Percentiles rank a stretch among this genome's conserved stretches.
Conservation (phyloP, 2,113 vertebrate genomes). For the Chroicocephalus ridibundus region DNA sequence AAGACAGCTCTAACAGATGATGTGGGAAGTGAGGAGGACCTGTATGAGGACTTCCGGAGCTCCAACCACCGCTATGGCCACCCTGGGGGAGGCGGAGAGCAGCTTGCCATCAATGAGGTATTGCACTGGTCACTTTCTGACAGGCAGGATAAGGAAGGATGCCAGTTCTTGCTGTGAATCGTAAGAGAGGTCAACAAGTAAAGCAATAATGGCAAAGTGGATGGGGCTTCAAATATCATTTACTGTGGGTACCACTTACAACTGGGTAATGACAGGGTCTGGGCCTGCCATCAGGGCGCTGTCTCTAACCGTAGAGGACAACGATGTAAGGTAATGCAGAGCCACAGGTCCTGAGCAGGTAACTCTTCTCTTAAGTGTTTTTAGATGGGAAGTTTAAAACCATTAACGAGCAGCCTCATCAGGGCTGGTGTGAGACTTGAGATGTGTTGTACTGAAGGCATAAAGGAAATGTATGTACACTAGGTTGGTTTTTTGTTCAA, state of each 20-base stretch:
- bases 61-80: slow-evolving; percentile 88
- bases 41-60: slow-evolving; percentile 87
- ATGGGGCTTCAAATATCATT: not conserved
- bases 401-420: not conserved
- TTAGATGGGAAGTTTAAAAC: not conserved
- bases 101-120: slow-evolving; percentile 98
- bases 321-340: not conserved
- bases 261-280: not conserved
- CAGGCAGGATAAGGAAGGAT: not conserved
- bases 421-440: not conserved
- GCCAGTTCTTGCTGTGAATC: not conserved
- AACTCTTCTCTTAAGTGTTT: not conserved
- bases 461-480: not conserved
- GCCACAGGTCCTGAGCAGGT: not conserved
- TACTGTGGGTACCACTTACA: not conserved
- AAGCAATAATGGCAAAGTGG: not conserved
- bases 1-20: slow-evolving; percentile 77
- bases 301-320: too few relatives aligned
- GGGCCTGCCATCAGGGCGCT: not conserved
- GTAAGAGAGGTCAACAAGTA: not conserved
- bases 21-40: slow-evolving; percentile 87
- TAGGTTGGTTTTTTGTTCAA: too few relatives aligned
- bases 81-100: slow-evolving; percentile 89
- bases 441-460: not conserved
- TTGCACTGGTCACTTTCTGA: too few relatives aligned